A percentile compares a stretch with the other conserved stretches of the same genome.
Conservation (phyloP, 2,888 invertebrate genomes). For the Parnassius orleans region DNA sequence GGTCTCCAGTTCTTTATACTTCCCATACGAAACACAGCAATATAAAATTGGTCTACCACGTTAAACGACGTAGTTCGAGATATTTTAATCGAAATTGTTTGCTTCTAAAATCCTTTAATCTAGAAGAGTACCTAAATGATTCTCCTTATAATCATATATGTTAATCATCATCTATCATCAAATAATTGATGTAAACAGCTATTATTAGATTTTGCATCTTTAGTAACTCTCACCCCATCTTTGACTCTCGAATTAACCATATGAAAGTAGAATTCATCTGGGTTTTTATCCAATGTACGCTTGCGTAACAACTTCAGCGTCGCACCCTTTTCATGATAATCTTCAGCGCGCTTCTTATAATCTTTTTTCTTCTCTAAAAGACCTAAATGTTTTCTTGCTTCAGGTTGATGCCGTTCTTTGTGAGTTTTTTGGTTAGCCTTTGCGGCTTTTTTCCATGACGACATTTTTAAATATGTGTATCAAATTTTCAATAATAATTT, state of each 20-base stretch:
- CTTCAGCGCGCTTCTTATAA: constrained; percentile 88
- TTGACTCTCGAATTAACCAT: constrained; percentile 94
- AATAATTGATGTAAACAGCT: no score
- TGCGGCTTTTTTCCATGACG: constrained; percentile 93
- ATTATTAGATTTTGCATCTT: no score
- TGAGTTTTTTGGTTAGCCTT: constrained; percentile 93
- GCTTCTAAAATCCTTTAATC: no score
- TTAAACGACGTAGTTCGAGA: no score
- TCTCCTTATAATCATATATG: no score
- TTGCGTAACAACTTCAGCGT: constrained; percentile 90
- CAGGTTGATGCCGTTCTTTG: constrained; percentile 92
- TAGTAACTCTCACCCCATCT: constrained; percentile 66
- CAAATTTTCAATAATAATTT: background rate
- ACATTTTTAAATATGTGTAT: constrained; percentile 81
- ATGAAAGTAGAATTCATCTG: constrained; percentile 99
- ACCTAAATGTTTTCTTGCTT: constrained; percentile 87
- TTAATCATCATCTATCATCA: no score
- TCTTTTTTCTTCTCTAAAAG: constrained; percentile 94
- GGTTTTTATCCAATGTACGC: constrained; percentile 94
- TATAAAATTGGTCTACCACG: no score
- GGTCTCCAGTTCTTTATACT: no score
- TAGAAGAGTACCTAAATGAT: no score
- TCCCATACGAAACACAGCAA: no score
- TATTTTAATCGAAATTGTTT: no score
- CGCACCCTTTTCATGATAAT: constrained; percentile 90